These are phyloP conservation scores for Hemistola chrysoprasaria DNA, from an alignment of 2,888 invertebrate species.

Conservation along the genomic window DNA sequence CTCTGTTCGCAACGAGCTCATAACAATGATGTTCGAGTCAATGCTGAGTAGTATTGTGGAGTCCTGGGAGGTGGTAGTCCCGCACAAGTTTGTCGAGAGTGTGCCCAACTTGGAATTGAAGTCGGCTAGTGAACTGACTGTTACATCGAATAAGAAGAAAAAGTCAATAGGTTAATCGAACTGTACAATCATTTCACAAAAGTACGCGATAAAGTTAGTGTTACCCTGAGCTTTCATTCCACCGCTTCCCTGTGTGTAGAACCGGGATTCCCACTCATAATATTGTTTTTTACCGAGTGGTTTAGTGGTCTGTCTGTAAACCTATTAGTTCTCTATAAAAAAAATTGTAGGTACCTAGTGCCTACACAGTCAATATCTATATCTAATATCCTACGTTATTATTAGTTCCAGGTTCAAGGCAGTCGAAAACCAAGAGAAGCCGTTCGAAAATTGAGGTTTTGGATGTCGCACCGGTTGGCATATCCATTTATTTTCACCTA, in stretches of 20 bases:
- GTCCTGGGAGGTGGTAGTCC: constrained; percentile 58
- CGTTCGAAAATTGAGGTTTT: constrained; percentile 46
- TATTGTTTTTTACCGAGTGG: no score
- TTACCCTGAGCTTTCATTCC: no score
- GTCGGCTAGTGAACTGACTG: constrained; percentile 48
- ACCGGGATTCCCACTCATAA: no score
- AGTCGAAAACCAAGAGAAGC: constrained; percentile 47
- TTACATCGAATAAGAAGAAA: constrained; percentile 52
- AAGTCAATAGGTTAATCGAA: neutral
- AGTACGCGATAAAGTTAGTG: no score
- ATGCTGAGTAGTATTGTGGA: constrained; percentile 64
- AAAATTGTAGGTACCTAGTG: no score
- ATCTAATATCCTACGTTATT: constrained; percentile 22
- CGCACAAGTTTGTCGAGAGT: constrained; percentile 41
- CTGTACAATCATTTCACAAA: no score
- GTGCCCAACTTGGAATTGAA: constrained; percentile 36
- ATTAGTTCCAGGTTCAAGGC: constrained; percentile 25
- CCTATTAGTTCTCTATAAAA: no score
- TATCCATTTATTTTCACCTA: no score
- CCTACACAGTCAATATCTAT: no score
- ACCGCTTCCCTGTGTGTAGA: no score
- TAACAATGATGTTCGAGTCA: constrained; percentile 62
- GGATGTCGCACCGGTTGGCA: constrained; percentile 38
- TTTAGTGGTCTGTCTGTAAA: no score
- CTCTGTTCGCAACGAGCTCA: constrained; percentile 57